Conservation (phyloP, 2,113 vertebrate genomes). For the Melanerpes formicivorus region DNA sequence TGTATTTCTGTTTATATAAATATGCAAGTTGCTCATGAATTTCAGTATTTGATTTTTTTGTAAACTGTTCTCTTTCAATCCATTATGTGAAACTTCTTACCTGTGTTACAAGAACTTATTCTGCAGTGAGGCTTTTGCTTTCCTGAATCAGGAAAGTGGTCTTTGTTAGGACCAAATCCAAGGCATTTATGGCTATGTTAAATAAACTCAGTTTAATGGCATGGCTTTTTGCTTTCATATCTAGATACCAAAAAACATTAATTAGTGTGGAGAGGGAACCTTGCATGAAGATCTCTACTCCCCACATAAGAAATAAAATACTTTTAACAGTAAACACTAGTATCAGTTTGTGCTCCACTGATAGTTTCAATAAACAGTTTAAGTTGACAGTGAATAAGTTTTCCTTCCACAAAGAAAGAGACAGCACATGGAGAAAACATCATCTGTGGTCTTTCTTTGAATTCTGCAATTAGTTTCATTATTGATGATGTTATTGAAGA, state of each 20-base stretch:
- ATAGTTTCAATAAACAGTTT: background rate
- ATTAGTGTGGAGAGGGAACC: fast-evolving
- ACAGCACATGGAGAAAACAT: background rate
- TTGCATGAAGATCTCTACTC: background rate
- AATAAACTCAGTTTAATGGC: background rate
- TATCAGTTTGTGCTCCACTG: background rate
- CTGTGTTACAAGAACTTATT: background rate
- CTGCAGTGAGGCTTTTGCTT: background rate
- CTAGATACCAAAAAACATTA: background rate
- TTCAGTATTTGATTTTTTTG: background rate
- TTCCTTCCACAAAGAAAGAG: background rate
- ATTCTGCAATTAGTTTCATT: background rate
- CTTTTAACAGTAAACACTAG: background rate
- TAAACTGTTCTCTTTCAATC: background rate
- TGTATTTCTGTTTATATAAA: background rate
- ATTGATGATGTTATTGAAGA: background rate
- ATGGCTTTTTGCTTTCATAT: background rate
- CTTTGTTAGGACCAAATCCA: background rate
- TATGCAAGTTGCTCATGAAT: fast-evolving
- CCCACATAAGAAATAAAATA: background rate
- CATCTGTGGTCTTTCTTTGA: background rate
- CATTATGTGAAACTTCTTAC: background rate
- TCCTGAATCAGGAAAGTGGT: background rate
- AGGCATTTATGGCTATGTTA: background rate
- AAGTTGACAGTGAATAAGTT: background rate